Base-by-base conservation (phyloP, 2,113 vertebrate genomes). In the Aplodontia rufa region DNA sequence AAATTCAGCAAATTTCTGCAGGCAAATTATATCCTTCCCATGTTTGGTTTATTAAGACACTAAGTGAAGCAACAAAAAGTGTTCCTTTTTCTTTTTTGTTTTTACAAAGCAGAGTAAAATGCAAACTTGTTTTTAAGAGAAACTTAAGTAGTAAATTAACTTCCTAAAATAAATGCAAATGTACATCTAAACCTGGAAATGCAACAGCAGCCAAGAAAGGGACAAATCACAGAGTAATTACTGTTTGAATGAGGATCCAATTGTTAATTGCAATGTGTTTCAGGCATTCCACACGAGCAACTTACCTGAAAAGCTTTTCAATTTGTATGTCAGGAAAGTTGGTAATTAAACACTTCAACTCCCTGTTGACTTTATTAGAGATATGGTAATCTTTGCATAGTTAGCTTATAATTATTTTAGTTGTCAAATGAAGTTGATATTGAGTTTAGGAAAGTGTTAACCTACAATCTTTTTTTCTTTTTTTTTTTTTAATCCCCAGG, bases 261-360 rank as follows among this genome's bases (percentile, higher is more conserved):
- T 78, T 91, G 95, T 93, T 97, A 98, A 97, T 85, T 96, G 91
- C 96, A 85, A 95, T 51, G 62, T 68, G 92, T 96, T 96, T 81
- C 97, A 88, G 90, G 91, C 96, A 90, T 95, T 96, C 83, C 90
- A 69, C 86, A 71, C 1, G 85, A 98, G 94, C 96, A 74, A 87
- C 97, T 97, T 81, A 97, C 97, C 98, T 97, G 97, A 97, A 98
- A 98, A 96, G 86, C 95, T 78, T 95, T 97, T 78, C 96, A 66
- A 94, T 97, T 68, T 91, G 75, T 89, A 87, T 14, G 85, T 97
- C 66, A 86, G 87, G 53, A 91, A 96, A 97, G 93, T 71, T 96
- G 87, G 90, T 76, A 96, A 98, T 98, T 97, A 97, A 98, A 97
- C 95, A 96, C 97, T 95, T 98, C 94, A 95, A 91, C 47, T 83